Evolutionary conservation across 1,140 invertebrate genomes (phyloP).

Genomic region (Brachionus manjavacas): DNA sequence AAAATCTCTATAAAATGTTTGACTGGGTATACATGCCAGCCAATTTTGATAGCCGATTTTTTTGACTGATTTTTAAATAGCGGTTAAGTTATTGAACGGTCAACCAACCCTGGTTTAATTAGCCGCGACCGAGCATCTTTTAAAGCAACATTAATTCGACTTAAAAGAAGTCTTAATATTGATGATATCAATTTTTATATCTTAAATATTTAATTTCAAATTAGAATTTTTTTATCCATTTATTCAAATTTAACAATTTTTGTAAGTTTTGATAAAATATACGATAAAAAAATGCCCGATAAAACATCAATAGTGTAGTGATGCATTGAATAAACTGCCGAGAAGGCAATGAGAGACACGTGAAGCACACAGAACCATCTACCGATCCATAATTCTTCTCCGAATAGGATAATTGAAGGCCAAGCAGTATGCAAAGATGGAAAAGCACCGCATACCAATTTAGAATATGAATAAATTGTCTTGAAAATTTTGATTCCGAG

Average conservation of each 20-base stretch:
- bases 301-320: background rate
- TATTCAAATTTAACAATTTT: background rate
- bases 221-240: too few relatives aligned
- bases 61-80: too few relatives aligned
- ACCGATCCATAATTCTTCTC: background rate
- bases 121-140: too few relatives aligned
- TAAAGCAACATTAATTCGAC: too few relatives aligned
- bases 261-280: background rate
- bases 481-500: background rate
- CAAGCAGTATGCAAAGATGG: conserved; percentile 14
- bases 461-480: background rate
- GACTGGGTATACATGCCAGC: too few relatives aligned
- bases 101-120: too few relatives aligned
- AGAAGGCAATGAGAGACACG: background rate
- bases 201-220: too few relatives aligned
- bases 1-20: too few relatives aligned
- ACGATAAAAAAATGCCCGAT: background rate
- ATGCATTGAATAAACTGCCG: conserved; percentile 10
- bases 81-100: too few relatives aligned
- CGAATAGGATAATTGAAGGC: background rate
- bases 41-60: too few relatives aligned
- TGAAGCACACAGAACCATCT: background rate
- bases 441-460: background rate
- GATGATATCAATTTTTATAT: too few relatives aligned
- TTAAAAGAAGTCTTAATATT: too few relatives aligned